Evolutionary conservation across 2,797 vertebrate genomes (phyloP), one percentile per base, ranked within the genome.

Genomic region (Xiphophorus birchmanni): DNA sequence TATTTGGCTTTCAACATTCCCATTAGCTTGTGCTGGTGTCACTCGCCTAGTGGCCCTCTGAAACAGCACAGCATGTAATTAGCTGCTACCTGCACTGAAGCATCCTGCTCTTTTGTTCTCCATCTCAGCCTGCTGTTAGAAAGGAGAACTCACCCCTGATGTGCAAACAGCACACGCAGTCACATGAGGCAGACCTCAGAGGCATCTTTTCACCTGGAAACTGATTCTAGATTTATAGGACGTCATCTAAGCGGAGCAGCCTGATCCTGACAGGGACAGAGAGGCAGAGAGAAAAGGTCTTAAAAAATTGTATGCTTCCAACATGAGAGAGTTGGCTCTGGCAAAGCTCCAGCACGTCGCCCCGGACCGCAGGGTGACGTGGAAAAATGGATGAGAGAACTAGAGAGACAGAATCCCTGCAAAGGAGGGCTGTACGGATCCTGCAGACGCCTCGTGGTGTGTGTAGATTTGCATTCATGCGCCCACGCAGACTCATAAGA

Each of bases 31-130:
- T 84, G 75, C 72, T 54, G 21, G 50, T 54, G 78, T 84, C 84
- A 82, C 83, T 77, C 0, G 21, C 79, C 54, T 35, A 45, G 32
- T 37, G 50, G 35, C 73, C 60, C 56, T 60, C 63, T 80, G 10
- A 75, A 77, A 80, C 37, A 48, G 8, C 63, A 76, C 79, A 83
- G 42, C 48, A 40, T 67, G 48, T 80, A 82, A 90, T 89, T 82
- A 85, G 75, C 77, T 76, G 80, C 75, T 77, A 86, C 79, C 83
- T 88, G 82, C 56, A 83, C 79, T 86, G 88, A 88, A 86, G 85
- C 85, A 84, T 82, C 86, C 82, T 76, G 75, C 75, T 80, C 79
- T 81, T 88, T 81, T 82, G 74, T 82, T 80, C 78, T 56, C 71
- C 83, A 52, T 75, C 71, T 77, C 44, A 75, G 69, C 40, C 75